These are phyloP conservation scores for Phyto melanocephala DNA, from an alignment of 2,888 invertebrate species.

Conservation along the genomic window DNA sequence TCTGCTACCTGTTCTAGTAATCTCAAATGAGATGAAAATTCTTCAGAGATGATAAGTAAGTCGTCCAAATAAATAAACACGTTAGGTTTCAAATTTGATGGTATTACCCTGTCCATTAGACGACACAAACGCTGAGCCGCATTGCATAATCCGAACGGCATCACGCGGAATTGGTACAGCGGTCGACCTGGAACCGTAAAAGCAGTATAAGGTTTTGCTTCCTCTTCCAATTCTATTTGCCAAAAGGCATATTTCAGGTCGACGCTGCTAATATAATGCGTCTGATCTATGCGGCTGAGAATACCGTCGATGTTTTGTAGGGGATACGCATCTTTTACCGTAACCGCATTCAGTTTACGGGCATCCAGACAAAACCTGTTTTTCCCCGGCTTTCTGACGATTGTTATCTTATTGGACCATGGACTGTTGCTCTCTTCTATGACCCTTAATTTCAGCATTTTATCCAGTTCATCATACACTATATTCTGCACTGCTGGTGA, in stretches of 20 bases:
- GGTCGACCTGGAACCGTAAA: conserved; percentile 36
- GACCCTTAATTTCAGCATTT: conserved; percentile 69
- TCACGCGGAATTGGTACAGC: conserved; percentile 42
- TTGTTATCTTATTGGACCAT: conserved; percentile 69
- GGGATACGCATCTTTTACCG: conserved; percentile 34
- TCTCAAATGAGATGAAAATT: conserved; percentile 40
- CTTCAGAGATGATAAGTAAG: conserved; percentile 36
- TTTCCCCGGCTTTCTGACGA: conserved; percentile 67
- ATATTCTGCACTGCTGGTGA: conserved; percentile 57
- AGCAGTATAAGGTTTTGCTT: conserved; percentile 19
- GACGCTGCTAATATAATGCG: conserved; percentile 36
- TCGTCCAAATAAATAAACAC: conserved; percentile 50
- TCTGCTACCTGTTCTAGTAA: conserved; percentile 28
- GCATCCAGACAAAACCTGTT: conserved; percentile 69
- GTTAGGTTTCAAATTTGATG: conserved; percentile 19
- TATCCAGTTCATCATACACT: conserved; percentile 67
- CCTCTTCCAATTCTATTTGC: conserved; percentile 57
- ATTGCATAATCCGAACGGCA: conserved; percentile 58
- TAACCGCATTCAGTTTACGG: conserved; percentile 67
- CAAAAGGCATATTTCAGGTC: conserved; percentile 47
- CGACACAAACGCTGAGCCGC: conserved; percentile 61
- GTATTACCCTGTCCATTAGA: conserved; percentile 54
- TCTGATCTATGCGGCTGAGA: conserved; percentile 27
- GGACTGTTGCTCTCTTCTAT: conserved; percentile 69
- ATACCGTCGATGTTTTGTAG: conserved; percentile 28